Base-by-base conservation (phyloP, 2,797 vertebrate species). In the Sebastes minor region DNA sequence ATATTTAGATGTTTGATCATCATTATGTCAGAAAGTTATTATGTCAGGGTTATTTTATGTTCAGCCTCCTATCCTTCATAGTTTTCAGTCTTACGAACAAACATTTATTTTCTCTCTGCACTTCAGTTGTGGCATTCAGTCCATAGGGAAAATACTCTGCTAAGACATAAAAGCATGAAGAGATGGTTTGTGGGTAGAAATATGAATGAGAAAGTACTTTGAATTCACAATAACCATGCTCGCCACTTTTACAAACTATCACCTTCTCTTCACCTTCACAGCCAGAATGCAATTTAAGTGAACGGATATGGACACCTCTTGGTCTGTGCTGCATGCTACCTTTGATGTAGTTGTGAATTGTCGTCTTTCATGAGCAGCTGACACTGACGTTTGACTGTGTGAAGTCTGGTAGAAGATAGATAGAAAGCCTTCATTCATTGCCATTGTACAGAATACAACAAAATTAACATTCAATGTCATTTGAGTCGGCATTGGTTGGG, bases 1-100 rank as follows among this genome's bases (percentile, higher is more conserved):
- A 55, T 64, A 71, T 81, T 76, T 25, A 35, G 68, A 69, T 59
- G n/a, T 72, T 83, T 83, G 63, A 85, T 80, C 80, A 77, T 79
- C 57, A 53, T 83, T 72, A 69, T 80, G 76, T 71, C n/a, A 74
- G 70, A 63, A 79, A 61, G 67, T 33, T 67, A 67, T 62, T 46
- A 38, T 32, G 12, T 67, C 32, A 32, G 18, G 55, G 38, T 76
- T 76, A 82, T 86, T 72, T 77, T 61, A 33, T 8, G 18, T 62
- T 75, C 14, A 42, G 28, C 59, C 38, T 46, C 6, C 16, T 11
- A 35, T 60, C 22, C 8, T 16, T 71, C 3, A 38, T 42, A 46
- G 28, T 61, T 84, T 76, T 23, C 49, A 70, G 38, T 35, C 61
- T 7, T n/a, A 59, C 64, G 10, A 72, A 67, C 55, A 71, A 64